These are phyloP conservation scores for Phoeniculus purpureus DNA, from an alignment of 2,797 vertebrate genomes.

Conservation along the genomic window DNA sequence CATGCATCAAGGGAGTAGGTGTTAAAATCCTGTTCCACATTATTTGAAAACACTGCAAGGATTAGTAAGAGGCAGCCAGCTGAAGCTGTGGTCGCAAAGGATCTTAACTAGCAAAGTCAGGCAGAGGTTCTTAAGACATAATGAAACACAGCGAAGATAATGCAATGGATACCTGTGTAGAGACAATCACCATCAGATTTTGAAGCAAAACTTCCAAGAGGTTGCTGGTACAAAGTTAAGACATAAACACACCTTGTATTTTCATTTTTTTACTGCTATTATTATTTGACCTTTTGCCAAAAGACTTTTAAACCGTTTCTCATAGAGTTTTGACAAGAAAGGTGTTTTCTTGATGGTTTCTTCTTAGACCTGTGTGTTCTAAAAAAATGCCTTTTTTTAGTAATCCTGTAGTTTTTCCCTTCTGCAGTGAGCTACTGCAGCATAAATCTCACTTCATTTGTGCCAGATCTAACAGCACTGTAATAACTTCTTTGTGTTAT, in stretches of 20 bases:
- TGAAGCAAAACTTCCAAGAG: background rate
- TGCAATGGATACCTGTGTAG: background rate
- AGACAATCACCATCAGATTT: background rate
- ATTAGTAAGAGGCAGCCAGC: background rate
- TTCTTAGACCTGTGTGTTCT: background rate
- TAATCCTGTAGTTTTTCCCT: background rate
- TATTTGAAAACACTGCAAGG: constrained; percentile 7
- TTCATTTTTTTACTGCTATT: background rate
- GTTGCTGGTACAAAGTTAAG: background rate
- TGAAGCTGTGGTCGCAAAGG: constrained; percentile 1
- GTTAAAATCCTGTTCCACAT: constrained; percentile 22
- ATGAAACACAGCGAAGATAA: background rate
- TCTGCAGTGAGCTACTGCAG: background rate
- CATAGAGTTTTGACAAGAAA: background rate
- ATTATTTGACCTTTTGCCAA: background rate
- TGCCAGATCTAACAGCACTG: background rate
- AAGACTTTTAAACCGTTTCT: background rate
- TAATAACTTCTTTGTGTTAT: background rate
- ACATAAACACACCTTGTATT: background rate
- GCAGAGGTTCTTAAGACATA: background rate
- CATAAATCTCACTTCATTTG: background rate
- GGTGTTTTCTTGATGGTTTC: background rate
- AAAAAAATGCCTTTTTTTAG: background rate
- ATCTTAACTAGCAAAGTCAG: background rate
- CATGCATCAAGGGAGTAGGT: constrained; percentile 16